Evolutionary conservation across 2,888 invertebrate genomes (phyloP), one percentile per base, ranked within the genome.

Genomic region (Lithophane ornitopus): DNA sequence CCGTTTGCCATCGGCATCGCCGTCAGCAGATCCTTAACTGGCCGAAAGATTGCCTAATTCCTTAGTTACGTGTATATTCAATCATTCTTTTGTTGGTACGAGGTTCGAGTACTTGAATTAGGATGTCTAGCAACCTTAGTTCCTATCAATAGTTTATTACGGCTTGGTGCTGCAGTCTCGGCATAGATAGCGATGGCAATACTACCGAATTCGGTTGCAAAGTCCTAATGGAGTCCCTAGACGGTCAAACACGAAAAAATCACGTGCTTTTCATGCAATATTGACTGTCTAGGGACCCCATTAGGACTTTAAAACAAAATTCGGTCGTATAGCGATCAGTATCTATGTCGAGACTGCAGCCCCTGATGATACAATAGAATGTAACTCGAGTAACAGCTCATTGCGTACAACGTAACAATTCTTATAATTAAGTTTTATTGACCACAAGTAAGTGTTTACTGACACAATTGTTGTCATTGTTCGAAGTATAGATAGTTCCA

Each of bases 371-470:
- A 87, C 88, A 89, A 87, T 86, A 85, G 81, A 87, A 81, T 78
- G 74, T 69, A 81, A 75, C 74, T 70, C 76, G 79, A 80, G 69
- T 84, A 76, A 80, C 66, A 74, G 76, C 81, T 76, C 81, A 82
- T 82, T 72, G 74, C 80, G 82, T 82, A 72, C 85, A 78, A 84
- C 85, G 90, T 69, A 76, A 91, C 69, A 86, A 80, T 89, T 88
- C 80, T 80, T 70, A 52, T 81, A 87, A 85, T 83, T 78, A 81
- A 78, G 74, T 84, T 87, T 86, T 90, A 90, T 90, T 86, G 85
- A 75, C 71, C 44, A 81, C 74, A 76, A 65, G 28, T 71, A 79
- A 80, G 72, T 68, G 67, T 74, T 76, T 76, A 74, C 59, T 78
- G 80, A n/a, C 61, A 74, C 73, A 69, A 78, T 83, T 86, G 66